These are phyloP conservation scores for Onthophagus taurus DNA, from an alignment of 1,140 invertebrate species.

Conservation along the genomic window DNA sequence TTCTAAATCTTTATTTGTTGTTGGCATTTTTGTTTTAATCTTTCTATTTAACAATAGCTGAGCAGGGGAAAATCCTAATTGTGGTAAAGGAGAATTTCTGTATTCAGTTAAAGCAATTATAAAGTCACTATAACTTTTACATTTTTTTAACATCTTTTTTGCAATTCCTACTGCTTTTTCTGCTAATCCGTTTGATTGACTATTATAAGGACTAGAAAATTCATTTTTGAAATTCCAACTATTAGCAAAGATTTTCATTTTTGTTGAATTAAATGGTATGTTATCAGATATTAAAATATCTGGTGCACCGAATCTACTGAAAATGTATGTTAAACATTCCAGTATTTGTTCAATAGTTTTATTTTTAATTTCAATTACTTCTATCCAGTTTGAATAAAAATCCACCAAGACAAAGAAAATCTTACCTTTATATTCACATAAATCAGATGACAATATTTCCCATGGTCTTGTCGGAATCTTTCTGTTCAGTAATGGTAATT, in stretches of 20 bases:
- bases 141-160: no score
- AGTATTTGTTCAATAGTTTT: neutral
- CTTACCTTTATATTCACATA: conserved; percentile 4
- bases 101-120: no score
- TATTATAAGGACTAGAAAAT: conserved; percentile 3
- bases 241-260: conserved; percentile 2
- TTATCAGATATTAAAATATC: conserved; percentile 17
- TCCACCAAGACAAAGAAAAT: neutral
- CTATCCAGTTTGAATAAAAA: conserved; percentile 5
- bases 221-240: neutral
- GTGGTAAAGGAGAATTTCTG: no score
- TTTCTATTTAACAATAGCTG: no score
- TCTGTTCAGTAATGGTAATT: conserved; percentile 1
- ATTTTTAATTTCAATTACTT: neutral
- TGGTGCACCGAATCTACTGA: conserved; percentile 13
- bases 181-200: conserved; percentile 3
- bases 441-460: conserved; percentile 5
- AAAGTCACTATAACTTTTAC: no score
- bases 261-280: conserved; percentile 13
- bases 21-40: no score
- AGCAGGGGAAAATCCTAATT: no score
- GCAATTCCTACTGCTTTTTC: no score
- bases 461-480: conserved; percentile 2
- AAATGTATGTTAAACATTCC: neutral
- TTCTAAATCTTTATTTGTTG: no score